These are phyloP conservation scores for Trematomus loennbergii DNA, from an alignment of 2,113 vertebrate species.

Conservation along the genomic window DNA sequence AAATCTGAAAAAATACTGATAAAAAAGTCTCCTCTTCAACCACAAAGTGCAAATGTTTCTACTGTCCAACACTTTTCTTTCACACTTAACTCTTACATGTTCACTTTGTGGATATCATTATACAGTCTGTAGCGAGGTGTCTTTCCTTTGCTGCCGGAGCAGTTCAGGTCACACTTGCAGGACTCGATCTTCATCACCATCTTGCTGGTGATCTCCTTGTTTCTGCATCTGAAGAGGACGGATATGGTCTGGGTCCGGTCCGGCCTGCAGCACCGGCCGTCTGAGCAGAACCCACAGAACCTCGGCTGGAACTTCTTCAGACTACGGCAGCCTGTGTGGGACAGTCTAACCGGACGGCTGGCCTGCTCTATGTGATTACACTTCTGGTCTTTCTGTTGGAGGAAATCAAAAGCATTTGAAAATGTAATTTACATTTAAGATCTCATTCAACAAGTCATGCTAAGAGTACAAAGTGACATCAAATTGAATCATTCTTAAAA, in stretches of 20 bases:
- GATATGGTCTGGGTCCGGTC: slow-evolving; percentile 89
- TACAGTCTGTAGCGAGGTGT: slow-evolving; percentile 84
- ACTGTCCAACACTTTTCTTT: background rate
- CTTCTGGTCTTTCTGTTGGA: slow-evolving; percentile 90
- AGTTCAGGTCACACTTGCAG: slow-evolving; percentile 90
- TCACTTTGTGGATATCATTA: slow-evolving; percentile 88
- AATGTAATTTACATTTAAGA: background rate
- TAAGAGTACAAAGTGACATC: background rate
- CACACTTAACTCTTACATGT: background rate
- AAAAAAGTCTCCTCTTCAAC: background rate
- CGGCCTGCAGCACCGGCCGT: slow-evolving; percentile 90
- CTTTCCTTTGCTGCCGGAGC: slow-evolving; percentile 80
- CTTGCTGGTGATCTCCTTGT: slow-evolving; percentile 88
- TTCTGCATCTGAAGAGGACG: slow-evolving; percentile 89
- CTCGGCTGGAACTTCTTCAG: slow-evolving; percentile 90
- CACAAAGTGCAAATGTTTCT: slow-evolving; percentile 9
- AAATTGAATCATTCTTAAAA: background rate
- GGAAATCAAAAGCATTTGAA: background rate
- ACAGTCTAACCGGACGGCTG: slow-evolving; percentile 82
- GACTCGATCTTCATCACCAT: slow-evolving; percentile 94
- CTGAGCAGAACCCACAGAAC: slow-evolving; percentile 91
- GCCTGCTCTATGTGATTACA: slow-evolving; percentile 89
- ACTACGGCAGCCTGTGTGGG: slow-evolving; percentile 89
- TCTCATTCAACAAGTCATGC: background rate
- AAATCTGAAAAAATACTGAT: slow-evolving; percentile 33